Conservation (phyloP, 2,888 invertebrate genomes). For the Unio delphinus region DNA sequence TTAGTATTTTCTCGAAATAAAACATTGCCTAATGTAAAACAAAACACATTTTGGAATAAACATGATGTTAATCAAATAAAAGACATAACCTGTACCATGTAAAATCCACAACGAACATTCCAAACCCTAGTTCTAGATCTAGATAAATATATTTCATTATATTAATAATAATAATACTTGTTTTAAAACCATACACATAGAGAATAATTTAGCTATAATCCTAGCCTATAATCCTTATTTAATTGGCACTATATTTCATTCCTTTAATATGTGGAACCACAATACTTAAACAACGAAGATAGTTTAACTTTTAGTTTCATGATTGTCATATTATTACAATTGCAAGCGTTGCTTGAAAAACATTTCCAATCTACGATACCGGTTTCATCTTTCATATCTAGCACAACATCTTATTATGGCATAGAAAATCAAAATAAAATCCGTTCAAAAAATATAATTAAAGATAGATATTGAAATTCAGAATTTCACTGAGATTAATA, state of each 20-base stretch:
- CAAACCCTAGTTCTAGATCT: too few species aligned
- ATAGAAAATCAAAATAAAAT: slow-evolving; percentile 5
- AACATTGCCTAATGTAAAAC: too few species aligned
- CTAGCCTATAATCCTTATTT: slow-evolving; percentile 22
- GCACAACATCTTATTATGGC: slow-evolving; percentile 14
- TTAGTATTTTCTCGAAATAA: too few species aligned
- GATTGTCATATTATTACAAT: slow-evolving; percentile 45
- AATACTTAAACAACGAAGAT: slow-evolving; percentile 45
- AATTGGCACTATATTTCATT: slow-evolving; percentile 42
- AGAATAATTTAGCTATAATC: too few species aligned
- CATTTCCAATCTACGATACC: slow-evolving; percentile 32
- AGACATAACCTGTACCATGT: too few species aligned
- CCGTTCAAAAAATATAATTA: background rate
- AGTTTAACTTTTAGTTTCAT: slow-evolving; percentile 40
- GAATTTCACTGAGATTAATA: slow-evolving; percentile 12
- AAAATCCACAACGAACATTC: too few species aligned
- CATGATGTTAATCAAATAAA: too few species aligned
- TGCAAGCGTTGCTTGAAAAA: slow-evolving; percentile 24
- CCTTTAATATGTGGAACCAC: slow-evolving; percentile 47
- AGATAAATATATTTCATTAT: too few species aligned
- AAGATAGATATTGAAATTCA: slow-evolving; percentile 15
- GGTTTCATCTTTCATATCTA: slow-evolving; percentile 33
- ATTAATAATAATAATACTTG: too few species aligned
- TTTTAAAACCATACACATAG: too few species aligned
- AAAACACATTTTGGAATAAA: too few species aligned